These are phyloP conservation scores for Nemotelus nigrinus DNA, from an alignment of 2,888 invertebrate genomes.

Conservation along the genomic window DNA sequence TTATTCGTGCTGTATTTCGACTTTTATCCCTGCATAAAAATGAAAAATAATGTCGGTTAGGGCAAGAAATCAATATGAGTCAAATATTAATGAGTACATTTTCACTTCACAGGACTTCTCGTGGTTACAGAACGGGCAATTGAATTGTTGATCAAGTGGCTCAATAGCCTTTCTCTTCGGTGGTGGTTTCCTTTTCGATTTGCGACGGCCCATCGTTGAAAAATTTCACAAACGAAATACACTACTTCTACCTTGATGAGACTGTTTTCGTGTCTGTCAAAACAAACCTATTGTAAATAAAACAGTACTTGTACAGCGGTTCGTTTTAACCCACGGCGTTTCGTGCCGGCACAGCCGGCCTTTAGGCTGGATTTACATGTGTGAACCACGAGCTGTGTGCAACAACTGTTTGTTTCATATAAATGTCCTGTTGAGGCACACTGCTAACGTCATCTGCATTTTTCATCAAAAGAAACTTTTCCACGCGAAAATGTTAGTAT, in stretches of 20 bases:
- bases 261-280: too few species aligned
- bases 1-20: constrained; percentile 92
- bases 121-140: constrained; percentile 99
- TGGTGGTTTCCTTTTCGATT: constrained; percentile 98
- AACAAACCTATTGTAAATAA: too few species aligned
- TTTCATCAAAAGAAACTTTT: too few species aligned
- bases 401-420: too few species aligned
- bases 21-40: constrained; percentile 85
- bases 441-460: too few species aligned
- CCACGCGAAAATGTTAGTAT: too few species aligned
- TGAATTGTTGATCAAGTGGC: constrained; percentile 94
- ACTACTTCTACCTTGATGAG: not conserved
- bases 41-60: not conserved
- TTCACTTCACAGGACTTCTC: constrained; percentile 99
- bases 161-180: constrained; percentile 91
- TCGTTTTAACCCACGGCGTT: too few species aligned
- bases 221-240: not conserved
- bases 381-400: too few species aligned
- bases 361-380: too few species aligned
- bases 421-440: too few species aligned
- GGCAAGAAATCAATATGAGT: not conserved
- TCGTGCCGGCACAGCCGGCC: too few species aligned
- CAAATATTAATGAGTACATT: constrained; percentile 77
- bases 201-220: constrained; percentile 87
- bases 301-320: too few species aligned